Conservation (phyloP, 2,797 vertebrate genomes). For the Danio tinwini region DNA sequence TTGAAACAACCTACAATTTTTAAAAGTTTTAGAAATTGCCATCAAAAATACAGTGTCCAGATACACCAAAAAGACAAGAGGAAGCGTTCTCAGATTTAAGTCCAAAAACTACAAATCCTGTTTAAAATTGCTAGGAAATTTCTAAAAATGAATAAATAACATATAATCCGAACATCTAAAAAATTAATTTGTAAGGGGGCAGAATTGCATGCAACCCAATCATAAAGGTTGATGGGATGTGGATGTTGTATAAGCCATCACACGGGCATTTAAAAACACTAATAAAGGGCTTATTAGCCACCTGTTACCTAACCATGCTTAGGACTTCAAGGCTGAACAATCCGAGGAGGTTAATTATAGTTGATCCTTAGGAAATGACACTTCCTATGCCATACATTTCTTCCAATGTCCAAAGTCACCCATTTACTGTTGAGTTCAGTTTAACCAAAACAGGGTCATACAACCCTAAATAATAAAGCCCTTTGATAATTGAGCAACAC, state of each 20-base stretch:
- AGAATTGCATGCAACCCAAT: not conserved
- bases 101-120: not conserved
- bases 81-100: not conserved
- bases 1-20: too few species aligned
- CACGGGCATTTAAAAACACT: conserved; percentile 69
- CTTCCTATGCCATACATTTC: conserved; percentile 28
- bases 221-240: not conserved
- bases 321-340: conserved; percentile 54
- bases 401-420: conserved; percentile 39
- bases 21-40: too few species aligned
- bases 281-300: conserved; percentile 60
- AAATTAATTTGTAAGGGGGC: not conserved
- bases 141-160: not conserved
- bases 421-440: not conserved
- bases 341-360: conserved; percentile 56
- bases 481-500: not conserved
- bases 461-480: not conserved
- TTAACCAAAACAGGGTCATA: not conserved
- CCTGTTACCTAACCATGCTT: conserved; percentile 71
- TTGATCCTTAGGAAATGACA: conserved; percentile 35
- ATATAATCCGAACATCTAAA: not conserved
- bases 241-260: conserved; percentile 70
- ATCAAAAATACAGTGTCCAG: not conserved
- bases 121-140: not conserved
- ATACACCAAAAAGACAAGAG: not conserved